Evolutionary conservation across 2,113 vertebrate genomes (phyloP).

Genomic region (Mionectes macconnelli): DNA sequence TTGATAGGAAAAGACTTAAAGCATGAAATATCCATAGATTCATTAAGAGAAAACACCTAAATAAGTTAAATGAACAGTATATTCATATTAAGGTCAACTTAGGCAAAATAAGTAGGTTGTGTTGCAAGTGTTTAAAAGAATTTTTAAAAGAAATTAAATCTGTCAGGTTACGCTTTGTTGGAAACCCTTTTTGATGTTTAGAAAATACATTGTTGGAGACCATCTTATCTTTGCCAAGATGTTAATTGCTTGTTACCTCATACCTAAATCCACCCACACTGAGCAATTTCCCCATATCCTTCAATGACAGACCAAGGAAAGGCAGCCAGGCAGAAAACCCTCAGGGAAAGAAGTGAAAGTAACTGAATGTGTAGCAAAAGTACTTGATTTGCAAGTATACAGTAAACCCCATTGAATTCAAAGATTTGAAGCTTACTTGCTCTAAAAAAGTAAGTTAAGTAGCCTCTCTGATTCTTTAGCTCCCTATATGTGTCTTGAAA

Average conservation of each 20-base stretch:
- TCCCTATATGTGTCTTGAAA: not conserved
- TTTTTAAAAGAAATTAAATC: not conserved
- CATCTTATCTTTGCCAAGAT: not conserved
- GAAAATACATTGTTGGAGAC: not conserved
- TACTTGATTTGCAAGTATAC: not conserved
- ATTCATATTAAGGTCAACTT: not conserved
- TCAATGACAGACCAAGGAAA: not conserved
- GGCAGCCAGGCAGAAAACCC: not conserved
- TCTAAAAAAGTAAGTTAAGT: not conserved
- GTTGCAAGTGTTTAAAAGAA: not conserved
- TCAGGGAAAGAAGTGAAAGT: not conserved
- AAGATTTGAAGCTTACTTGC: not conserved
- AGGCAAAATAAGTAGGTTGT: not conserved
- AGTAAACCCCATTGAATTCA: not conserved
- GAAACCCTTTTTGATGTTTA: not conserved
- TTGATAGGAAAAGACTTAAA: not conserved
- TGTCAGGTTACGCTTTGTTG: not conserved
- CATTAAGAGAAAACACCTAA: constrained; percentile 8
- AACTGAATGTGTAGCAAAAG: not conserved
- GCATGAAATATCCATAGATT: not conserved
- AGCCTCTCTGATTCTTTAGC: not conserved
- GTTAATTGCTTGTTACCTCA: not conserved
- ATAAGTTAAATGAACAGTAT: not conserved
- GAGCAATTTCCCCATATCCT: not conserved
- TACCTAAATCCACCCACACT: not conserved